Conservation (phyloP, 2,888 invertebrate genomes). For the Philereme vetulata region DNA sequence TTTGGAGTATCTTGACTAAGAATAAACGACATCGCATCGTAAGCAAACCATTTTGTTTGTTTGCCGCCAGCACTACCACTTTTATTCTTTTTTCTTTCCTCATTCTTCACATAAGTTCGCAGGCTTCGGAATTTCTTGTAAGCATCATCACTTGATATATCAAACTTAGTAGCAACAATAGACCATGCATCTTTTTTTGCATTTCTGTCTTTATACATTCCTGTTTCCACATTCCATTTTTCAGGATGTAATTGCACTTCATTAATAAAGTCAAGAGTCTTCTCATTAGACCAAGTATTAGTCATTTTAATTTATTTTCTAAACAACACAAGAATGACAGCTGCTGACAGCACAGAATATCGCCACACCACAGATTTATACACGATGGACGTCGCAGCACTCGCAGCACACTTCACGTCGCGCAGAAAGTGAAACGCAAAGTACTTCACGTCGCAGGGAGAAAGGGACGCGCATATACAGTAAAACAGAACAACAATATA, state of each 20-base stretch:
- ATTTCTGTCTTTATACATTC: conserved; percentile 30
- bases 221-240: conserved; percentile 25
- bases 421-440: too few species aligned
- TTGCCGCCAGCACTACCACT: conserved; percentile 27
- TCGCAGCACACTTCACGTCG: too few species aligned
- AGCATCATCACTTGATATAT: conserved; percentile 25
- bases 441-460: too few species aligned
- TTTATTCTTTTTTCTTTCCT: conserved; percentile 23
- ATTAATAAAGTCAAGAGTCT: conserved; percentile 13
- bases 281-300: background rate
- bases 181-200: conserved; percentile 38
- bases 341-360: too few species aligned
- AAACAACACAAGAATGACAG: too few species aligned
- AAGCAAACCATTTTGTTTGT: conserved; percentile 29
- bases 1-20: too few species aligned
- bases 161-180: conserved; percentile 31
- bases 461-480: background rate
- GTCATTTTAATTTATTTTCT: too few species aligned
- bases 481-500: conserved; percentile 19
- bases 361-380: too few species aligned
- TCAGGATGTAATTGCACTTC: conserved; percentile 26
- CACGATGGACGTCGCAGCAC: too few species aligned
- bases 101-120: conserved; percentile 34
- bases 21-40: conserved; percentile 32
- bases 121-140: conserved; percentile 39